Base-by-base conservation (phyloP, 1,140 invertebrate species). In the Drosophila burlai region DNA sequence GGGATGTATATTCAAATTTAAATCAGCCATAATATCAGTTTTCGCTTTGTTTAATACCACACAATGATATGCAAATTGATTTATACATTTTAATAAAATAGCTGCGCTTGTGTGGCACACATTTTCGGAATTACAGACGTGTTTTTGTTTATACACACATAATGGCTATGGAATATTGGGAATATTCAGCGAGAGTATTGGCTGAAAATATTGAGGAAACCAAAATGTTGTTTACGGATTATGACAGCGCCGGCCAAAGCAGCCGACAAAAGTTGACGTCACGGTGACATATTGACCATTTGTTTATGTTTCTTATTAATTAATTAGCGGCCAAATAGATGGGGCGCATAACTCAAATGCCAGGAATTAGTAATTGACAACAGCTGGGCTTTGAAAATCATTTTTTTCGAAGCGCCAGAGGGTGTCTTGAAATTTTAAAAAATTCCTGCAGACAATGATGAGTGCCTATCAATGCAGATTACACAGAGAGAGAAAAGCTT, bases 281-380 rank as follows among this genome's bases (percentile, higher is more conserved):
- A 85, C 50, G 46, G 64, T 82, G 86, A 85, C 85, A 86, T 74
- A 90, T 91, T 90, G 85, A 59, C 62, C 75, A 85, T 90, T 82
- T 90, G 82, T 91, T 89, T 91, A 66, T 79, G 58, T 75, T 75
- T 68, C 34, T 58, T 73, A 68, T 76, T 65, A 87, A 86, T 71
- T 60, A 76, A 65, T 63, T 55, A 46, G 61, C 47, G 15, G 52
- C 26, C 38, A 59, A 78, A 85, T 55, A 63, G 65, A 84, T 85
- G 71, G 47, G 47, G 11, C 42, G 29, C 64, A 81, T 85, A 64
- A 73, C 21, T 78, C 60, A 68, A 59, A 42, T 57, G 65, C 40
- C 49, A 58, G 26, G 18, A 36, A 60, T 79, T 72, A 76, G n/a
- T 63, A 63, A 69, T 66, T 24, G 45, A 31, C 49, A 76, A 43